Conservation (phyloP, 2,888 invertebrate genomes). For the Papilio gigon region DNA sequence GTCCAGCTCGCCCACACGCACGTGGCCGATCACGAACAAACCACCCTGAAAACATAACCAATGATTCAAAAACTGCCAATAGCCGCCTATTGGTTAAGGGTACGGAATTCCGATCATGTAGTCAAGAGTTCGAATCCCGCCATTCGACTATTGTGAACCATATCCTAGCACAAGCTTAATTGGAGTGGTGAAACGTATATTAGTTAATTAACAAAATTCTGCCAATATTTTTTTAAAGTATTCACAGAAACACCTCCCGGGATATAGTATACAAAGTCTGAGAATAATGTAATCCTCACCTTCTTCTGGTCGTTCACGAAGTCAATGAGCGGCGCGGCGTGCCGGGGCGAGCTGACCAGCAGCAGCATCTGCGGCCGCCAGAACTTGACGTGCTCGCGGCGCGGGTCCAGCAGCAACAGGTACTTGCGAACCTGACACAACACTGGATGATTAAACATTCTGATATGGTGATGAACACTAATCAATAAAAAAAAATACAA, state of each 20-base stretch:
- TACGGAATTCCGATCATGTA: too few relatives aligned
- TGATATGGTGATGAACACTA: too few relatives aligned
- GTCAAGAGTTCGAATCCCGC: too few relatives aligned
- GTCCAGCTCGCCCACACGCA: conserved; percentile 67
- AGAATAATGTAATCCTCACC: conserved; percentile 70
- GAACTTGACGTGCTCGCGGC: conserved; percentile 99
- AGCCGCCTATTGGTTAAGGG: too few relatives aligned
- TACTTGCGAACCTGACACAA: conserved; percentile 92
- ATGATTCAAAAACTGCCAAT: background rate
- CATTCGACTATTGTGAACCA: too few relatives aligned
- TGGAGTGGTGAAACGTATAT: too few relatives aligned
- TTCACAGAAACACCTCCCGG: too few relatives aligned
- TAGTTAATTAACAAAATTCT: too few relatives aligned
- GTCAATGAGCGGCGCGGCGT: conserved; percentile 94
- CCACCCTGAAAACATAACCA: conserved; percentile 70
- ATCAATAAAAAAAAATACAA: too few relatives aligned
- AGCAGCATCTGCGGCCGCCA: conserved; percentile 99
- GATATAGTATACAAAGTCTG: too few relatives aligned
- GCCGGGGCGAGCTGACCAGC: conserved; percentile 94
- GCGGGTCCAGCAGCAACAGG: conserved; percentile 94
- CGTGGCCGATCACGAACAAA: conserved; percentile 76
- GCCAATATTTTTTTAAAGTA: too few relatives aligned
- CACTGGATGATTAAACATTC: background rate
- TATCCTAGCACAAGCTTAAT: too few relatives aligned
- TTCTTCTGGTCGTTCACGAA: conserved; percentile 99